Percentiles rank a stretch among this genome's conserved stretches.
Evolutionary conservation across 2,888 invertebrate species (phyloP).

Genomic region (Tyria jacobaeae): DNA sequence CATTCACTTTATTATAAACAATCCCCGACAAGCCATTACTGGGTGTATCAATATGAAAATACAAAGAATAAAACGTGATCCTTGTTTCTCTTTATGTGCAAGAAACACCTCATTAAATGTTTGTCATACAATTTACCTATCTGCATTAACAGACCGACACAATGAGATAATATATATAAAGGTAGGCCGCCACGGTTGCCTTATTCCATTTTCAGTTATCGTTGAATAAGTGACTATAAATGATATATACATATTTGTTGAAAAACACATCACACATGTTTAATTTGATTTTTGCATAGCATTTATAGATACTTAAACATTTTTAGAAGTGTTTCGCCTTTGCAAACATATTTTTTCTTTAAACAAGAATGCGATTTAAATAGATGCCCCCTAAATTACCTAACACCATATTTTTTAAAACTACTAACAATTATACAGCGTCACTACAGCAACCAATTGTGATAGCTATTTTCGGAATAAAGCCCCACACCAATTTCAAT

Average conservation of each 20-base stretch:
- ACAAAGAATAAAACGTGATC: constrained; percentile 50
- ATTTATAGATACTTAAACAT: no score
- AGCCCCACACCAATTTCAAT: constrained; percentile 38
- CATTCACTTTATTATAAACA: constrained; percentile 69
- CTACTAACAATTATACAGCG: constrained; percentile 4
- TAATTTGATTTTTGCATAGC: no score
- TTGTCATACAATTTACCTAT: constrained; percentile 69
- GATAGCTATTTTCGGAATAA: constrained; percentile 25
- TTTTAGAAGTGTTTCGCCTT: no score
- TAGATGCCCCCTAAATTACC: no score
- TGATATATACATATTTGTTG: background rate
- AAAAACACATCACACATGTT: no score
- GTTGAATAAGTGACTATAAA: constrained; percentile 3
- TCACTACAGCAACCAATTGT: constrained; percentile 32
- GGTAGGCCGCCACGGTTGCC: constrained; percentile 48
- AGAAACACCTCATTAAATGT: constrained; percentile 74
- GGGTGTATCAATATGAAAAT: constrained; percentile 61
- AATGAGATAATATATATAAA: constrained; percentile 73
- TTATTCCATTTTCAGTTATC: constrained; percentile 32
- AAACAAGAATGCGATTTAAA: no score
- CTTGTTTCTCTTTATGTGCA: constrained; percentile 66
- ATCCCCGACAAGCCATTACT: constrained; percentile 53
- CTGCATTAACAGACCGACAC: constrained; percentile 62
- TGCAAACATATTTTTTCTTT: no score
- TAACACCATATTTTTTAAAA: background rate